Evolutionary conservation across 2,888 invertebrate genomes (phyloP).

Genomic region (Spodoptera littoralis): DNA sequence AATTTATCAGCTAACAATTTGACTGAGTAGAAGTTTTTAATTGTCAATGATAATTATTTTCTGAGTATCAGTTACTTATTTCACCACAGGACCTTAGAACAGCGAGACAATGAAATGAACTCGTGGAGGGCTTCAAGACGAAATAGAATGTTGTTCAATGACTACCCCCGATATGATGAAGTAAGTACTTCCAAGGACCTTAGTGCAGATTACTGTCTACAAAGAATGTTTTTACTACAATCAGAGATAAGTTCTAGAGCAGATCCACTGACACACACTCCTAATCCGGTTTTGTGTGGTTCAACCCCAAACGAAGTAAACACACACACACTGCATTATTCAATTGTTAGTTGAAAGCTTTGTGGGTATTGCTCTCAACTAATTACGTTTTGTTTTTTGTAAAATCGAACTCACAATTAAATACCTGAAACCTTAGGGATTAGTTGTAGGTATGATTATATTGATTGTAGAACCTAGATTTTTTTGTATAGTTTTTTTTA

Average conservation of each 20-base stretch:
- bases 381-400: conserved; percentile 5
- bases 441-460: too few species aligned
- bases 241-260: conserved; percentile 3
- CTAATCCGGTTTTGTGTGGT: conserved; percentile 31
- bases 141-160: conserved; percentile 35
- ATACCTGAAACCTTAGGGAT: too few species aligned
- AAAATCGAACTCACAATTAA: too few species aligned
- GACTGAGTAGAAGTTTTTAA: too few species aligned
- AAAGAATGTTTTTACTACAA: background rate
- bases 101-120: conserved; percentile 17
- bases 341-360: conserved; percentile 37
- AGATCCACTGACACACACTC: conserved; percentile 1
- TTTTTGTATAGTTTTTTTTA: too few species aligned
- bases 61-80: too few species aligned
- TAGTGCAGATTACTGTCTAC: too few species aligned
- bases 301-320: conserved; percentile 9
- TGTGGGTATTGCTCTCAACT: conserved; percentile 19
- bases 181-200: conserved; percentile 11
- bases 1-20: too few species aligned
- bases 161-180: conserved; percentile 38
- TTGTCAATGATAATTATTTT: background rate
- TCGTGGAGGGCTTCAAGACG: conserved; percentile 15
- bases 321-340: conserved; percentile 16
- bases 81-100: conserved; percentile 28
- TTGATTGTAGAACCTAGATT: too few species aligned